phyloP scores from a whole-genome alignment of 2,113 vertebrate species.

The Crotalus helleri region DNA sequence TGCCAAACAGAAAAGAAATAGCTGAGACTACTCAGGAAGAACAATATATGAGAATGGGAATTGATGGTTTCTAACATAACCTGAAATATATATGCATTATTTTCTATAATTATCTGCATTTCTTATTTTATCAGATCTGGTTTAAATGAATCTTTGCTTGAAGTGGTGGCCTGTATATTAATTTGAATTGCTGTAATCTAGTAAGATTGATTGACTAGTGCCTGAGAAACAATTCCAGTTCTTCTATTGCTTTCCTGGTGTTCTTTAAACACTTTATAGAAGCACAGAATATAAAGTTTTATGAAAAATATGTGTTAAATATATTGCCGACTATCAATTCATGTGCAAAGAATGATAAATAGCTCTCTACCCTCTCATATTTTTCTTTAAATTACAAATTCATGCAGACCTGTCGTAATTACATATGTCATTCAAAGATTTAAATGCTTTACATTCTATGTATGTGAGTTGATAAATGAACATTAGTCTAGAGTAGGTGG shows the following conservation, averaged over 20 bases:
- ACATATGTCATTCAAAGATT: slow-evolving; percentile 59
- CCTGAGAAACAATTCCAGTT: slow-evolving; percentile 40
- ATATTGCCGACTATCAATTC: slow-evolving; percentile 57
- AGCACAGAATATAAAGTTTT: slow-evolving; percentile 46
- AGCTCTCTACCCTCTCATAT: slow-evolving; percentile 56
- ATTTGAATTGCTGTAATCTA: slow-evolving; percentile 52
- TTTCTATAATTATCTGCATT: slow-evolving; percentile 43
- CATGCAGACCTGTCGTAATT: slow-evolving; percentile 67
- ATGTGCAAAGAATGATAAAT: slow-evolving; percentile 61
- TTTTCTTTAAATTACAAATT: slow-evolving; percentile 65
- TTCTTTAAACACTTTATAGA: slow-evolving; percentile 58
- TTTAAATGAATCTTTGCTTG: slow-evolving; percentile 50
- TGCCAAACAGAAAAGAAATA: slow-evolving; percentile 36
- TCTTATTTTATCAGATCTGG: slow-evolving; percentile 59
- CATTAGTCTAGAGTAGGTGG: slow-evolving; percentile 58
- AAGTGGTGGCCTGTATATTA: slow-evolving; percentile 57
- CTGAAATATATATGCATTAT: neutral
- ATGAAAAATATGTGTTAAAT: slow-evolving; percentile 56
- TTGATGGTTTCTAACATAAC: neutral
- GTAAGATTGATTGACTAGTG: slow-evolving; percentile 60
- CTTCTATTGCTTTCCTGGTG: slow-evolving; percentile 56
- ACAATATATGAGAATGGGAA: neutral
- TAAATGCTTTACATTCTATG: slow-evolving; percentile 66
- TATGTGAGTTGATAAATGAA: slow-evolving; percentile 67
- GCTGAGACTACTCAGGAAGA: slow-evolving; percentile 48